Conservation (phyloP, 2,888 invertebrate genomes). For the Apotomis betuletana region DNA sequence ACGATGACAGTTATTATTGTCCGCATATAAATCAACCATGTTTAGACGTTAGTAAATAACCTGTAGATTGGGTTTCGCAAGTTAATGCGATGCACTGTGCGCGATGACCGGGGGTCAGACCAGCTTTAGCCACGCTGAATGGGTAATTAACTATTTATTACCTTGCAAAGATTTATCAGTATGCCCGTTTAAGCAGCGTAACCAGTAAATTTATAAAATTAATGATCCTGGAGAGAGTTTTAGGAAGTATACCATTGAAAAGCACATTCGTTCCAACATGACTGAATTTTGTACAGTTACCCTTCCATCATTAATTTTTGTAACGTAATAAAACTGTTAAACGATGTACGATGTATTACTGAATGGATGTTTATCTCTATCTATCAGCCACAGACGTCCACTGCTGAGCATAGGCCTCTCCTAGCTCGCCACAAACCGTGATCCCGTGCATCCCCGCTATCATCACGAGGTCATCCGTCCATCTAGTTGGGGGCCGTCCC, state of each 20-base stretch:
- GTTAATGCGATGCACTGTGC: constrained; percentile 27
- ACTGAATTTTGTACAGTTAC: too few species aligned
- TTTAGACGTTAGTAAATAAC: constrained; percentile 30
- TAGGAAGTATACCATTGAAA: background rate
- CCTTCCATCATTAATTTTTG: background rate
- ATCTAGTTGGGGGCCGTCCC: too few species aligned
- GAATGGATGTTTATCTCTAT: too few species aligned
- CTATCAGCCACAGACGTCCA: too few species aligned
- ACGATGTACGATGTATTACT: constrained; percentile 11
- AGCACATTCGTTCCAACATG: background rate
- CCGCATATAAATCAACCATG: constrained; percentile 25
- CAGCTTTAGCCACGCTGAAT: constrained; percentile 18
- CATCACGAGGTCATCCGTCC: too few species aligned
- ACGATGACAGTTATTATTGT: constrained; percentile 8
- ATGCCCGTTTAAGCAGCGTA: constrained; percentile 3
- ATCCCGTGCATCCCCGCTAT: too few species aligned
- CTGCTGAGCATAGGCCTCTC: too few species aligned
- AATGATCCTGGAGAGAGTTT: constrained; percentile 16
- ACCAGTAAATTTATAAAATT: background rate
- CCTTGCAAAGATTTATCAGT: constrained; percentile 24
- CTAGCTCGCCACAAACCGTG: too few species aligned
- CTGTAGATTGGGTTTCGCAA: constrained; percentile 21
- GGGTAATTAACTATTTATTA: constrained; percentile 34
- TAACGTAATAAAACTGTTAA: background rate
- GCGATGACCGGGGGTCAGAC: constrained; percentile 31